A percentile compares a stretch with the other conserved stretches of the same genome.
Evolutionary conservation across 2,888 invertebrate genomes (phyloP).

Genomic region (Folsomia candida): DNA sequence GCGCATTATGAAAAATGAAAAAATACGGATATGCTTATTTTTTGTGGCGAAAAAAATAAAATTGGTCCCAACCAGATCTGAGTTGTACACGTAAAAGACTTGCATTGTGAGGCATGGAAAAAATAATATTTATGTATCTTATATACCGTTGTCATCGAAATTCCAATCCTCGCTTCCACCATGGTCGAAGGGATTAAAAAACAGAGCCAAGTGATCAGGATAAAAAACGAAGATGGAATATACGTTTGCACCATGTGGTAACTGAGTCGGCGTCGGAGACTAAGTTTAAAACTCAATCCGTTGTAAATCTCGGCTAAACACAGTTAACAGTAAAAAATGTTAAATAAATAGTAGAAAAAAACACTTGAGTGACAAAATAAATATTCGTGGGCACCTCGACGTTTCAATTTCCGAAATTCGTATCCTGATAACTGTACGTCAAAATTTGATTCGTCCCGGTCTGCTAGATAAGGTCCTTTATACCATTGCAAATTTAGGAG

Average conservation of each 20-base stretch:
- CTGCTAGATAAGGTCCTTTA: background rate
- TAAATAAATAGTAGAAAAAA: too few species aligned
- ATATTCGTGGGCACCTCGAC: too few species aligned
- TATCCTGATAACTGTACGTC: background rate
- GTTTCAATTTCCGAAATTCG: background rate
- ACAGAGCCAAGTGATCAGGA: constrained; percentile 12
- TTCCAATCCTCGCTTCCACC: constrained; percentile 12
- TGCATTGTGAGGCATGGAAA: too few species aligned
- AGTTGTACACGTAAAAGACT: too few species aligned
- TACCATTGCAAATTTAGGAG: background rate
- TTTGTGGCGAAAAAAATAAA: too few species aligned
- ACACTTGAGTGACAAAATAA: too few species aligned
- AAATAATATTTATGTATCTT: too few species aligned
- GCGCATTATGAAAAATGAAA: too few species aligned
- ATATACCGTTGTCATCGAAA: constrained; percentile 18
- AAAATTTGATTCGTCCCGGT: background rate
- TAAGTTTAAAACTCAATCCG: background rate
- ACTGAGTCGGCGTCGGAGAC: background rate
- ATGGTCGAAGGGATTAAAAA: constrained; percentile 6
- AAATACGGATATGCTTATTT: too few species aligned
- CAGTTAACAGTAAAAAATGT: too few species aligned
- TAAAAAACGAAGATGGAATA: constrained; percentile 7
- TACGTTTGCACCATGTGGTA: constrained; percentile 5
- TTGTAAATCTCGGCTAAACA: background rate
- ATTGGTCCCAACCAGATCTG: too few species aligned